Conservation (phyloP, 2,888 invertebrate genomes). For the Colletes collaris region DNA sequence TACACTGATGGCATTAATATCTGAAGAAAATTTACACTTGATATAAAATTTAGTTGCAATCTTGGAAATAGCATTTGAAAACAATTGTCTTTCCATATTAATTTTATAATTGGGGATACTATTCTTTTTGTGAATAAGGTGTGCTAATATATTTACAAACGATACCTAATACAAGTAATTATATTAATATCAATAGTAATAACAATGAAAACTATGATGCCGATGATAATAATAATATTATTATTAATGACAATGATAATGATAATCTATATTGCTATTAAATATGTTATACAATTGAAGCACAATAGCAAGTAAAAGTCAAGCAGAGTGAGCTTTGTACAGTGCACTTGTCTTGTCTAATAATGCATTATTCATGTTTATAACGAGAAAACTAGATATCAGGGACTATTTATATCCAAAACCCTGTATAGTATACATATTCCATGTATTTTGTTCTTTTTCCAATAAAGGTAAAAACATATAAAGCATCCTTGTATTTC, state of each 20-base stretch:
- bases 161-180: slow-evolving; percentile 60
- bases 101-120: slow-evolving; percentile 46
- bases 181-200: slow-evolving; percentile 55
- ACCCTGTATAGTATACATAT: slow-evolving; percentile 65
- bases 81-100: slow-evolving; percentile 33
- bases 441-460: slow-evolving; percentile 72
- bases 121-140: slow-evolving; percentile 60
- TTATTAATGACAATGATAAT: slow-evolving; percentile 44
- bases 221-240: slow-evolving; percentile 46
- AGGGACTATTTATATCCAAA: slow-evolving; percentile 62
- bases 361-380: slow-evolving; percentile 61
- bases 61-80: slow-evolving; percentile 39
- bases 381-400: slow-evolving; percentile 60
- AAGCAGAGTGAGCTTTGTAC: slow-evolving; percentile 67
- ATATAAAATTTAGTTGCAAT: slow-evolving; percentile 42
- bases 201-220: slow-evolving; percentile 40
- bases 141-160: slow-evolving; percentile 68
- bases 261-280: slow-evolving; percentile 61
- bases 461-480: slow-evolving; percentile 69
- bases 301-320: slow-evolving; percentile 59
- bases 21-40: slow-evolving; percentile 22
- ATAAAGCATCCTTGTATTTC: slow-evolving; percentile 44
- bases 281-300: slow-evolving; percentile 57
- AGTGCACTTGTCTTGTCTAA: slow-evolving; percentile 67
- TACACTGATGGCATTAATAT: slow-evolving; percentile 64